Evolutionary conservation across 2,797 vertebrate genomes (phyloP).

Genomic region (Iguana delicatissima): DNA sequence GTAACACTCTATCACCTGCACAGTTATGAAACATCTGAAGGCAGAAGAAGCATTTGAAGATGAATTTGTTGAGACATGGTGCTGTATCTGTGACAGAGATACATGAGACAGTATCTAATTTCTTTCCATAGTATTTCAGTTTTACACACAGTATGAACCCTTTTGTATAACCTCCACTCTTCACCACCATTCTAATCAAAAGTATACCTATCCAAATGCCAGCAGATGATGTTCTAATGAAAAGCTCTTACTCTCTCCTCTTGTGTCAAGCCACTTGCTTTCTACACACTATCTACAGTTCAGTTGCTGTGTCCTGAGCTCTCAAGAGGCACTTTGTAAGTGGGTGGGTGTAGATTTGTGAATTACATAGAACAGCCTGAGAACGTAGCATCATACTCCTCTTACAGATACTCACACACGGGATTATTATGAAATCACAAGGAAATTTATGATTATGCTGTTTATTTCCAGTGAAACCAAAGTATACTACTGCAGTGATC

Average conservation of each 20-base stretch:
- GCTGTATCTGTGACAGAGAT: background rate
- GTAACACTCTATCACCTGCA: background rate
- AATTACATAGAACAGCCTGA: background rate
- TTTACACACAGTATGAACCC: background rate
- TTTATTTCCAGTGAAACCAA: constrained; percentile 70
- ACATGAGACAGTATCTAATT: background rate
- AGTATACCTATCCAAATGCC: background rate
- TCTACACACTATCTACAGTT: background rate
- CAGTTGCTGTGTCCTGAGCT: background rate
- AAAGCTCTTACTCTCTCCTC: background rate
- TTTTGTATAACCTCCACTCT: background rate
- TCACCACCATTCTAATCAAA: background rate
- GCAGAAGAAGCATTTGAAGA: background rate
- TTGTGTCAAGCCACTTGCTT: background rate
- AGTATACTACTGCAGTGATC: constrained; percentile 56
- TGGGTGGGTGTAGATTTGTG: background rate
- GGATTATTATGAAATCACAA: constrained; percentile 20
- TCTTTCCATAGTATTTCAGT: background rate
- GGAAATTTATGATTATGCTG: constrained; percentile 45
- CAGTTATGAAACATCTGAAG: constrained; percentile 2
- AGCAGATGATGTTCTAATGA: background rate
- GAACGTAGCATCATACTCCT: background rate
- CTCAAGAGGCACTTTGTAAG: background rate
- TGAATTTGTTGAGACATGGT: background rate
- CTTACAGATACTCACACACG: background rate